Percentiles rank a stretch among this genome's conserved stretches.
phyloP scores from a whole-genome alignment of 2,888 invertebrate species.

The Metopia argyrocephala region DNA sequence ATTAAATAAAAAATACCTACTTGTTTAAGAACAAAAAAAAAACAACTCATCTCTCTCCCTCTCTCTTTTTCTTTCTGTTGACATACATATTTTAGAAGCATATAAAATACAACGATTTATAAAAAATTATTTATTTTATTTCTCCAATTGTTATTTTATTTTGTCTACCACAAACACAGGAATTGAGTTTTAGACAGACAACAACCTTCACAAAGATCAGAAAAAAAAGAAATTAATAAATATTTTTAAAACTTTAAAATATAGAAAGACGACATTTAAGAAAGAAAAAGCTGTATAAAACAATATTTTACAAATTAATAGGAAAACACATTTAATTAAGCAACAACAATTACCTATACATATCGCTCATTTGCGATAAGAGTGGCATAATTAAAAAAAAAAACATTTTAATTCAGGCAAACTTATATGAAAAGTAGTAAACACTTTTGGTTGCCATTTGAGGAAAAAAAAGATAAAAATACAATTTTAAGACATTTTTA shows the following conservation, averaged over 20 bases:
- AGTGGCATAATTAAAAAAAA: not conserved
- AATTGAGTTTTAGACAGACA: slow-evolving; percentile 52
- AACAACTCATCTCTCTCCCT: slow-evolving; percentile 38
- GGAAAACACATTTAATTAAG: not conserved
- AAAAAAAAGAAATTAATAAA: not conserved
- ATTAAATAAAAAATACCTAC: slow-evolving; percentile 13
- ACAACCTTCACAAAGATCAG: not conserved
- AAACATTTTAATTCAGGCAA: not conserved
- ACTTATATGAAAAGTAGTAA: too few species aligned
- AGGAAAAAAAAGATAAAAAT: too few species aligned
- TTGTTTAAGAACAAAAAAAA: slow-evolving; percentile 14
- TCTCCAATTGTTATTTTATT: too few species aligned
- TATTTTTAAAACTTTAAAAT: not conserved
- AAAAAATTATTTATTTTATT: not conserved
- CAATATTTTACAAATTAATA: not conserved
- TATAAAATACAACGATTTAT: too few species aligned
- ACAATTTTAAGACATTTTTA: too few species aligned
- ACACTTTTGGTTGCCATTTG: too few species aligned
- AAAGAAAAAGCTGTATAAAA: slow-evolving; percentile 8
- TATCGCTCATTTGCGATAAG: too few species aligned
- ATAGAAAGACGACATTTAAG: not conserved
- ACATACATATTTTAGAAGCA: too few species aligned
- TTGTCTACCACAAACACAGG: slow-evolving; percentile 31
- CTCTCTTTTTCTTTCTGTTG: slow-evolving; percentile 23
- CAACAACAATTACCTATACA: not conserved